Evolutionary conservation across 2,113 vertebrate genomes (phyloP).

Genomic region (Alosa alosa): DNA sequence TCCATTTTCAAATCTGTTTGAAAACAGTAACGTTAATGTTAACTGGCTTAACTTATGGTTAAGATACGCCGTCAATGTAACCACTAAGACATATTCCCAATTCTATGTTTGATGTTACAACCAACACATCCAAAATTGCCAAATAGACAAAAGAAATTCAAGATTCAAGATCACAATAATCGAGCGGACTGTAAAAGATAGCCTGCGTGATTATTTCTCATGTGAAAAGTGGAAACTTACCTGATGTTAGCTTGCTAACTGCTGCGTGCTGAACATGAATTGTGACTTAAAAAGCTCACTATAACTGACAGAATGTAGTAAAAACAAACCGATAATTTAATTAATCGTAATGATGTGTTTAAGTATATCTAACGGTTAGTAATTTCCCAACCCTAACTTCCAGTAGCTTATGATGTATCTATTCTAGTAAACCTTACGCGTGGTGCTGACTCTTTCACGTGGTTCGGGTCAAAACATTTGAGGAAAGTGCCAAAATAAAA

Average conservation of each 20-base stretch:
- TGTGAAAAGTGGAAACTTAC: background rate
- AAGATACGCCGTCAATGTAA: background rate
- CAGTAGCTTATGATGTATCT: background rate
- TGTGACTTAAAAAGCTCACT: background rate
- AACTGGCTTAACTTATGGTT: background rate
- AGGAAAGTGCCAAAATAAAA: background rate
- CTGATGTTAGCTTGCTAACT: constrained; percentile 3
- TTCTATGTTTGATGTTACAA: no score
- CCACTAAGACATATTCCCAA: no score
- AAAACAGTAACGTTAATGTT: background rate
- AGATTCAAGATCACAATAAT: background rate
- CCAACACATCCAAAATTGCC: background rate
- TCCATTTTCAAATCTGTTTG: background rate
- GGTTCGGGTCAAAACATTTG: background rate
- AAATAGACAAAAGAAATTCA: background rate
- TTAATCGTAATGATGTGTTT: background rate
- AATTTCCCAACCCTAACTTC: background rate
- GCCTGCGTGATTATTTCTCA: background rate
- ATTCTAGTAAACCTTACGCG: background rate
- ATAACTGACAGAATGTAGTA: background rate
- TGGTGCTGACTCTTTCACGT: background rate
- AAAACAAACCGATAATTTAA: background rate
- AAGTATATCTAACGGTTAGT: background rate
- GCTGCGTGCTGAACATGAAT: background rate
- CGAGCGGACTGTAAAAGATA: background rate